Base-by-base conservation (phyloP, 1,140 invertebrate species). In the Aphis craccivora region DNA sequence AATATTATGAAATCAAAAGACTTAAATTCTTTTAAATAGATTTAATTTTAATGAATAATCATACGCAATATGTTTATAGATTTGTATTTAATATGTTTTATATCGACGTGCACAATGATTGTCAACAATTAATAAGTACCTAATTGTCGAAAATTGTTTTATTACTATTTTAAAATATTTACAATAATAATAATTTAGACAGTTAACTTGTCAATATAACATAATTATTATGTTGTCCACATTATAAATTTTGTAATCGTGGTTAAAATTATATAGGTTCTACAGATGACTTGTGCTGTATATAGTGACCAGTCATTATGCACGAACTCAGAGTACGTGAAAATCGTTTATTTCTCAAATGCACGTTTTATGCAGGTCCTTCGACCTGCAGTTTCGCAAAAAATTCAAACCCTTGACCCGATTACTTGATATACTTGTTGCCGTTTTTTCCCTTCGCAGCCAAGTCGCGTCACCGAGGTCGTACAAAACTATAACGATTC, bases 371-470 rank as follows among this genome's bases (percentile, higher is more conserved):
- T n/a, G 84, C 40, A 20, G 84, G 43, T 48, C 43, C 25, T 48
- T 48, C 30, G 86, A 48, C 25, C 43, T 45, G 43, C 22, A 48
- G 20, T 87, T 48, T 87, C 86, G 43, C 86, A 48, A 87, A 87
- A 83, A 48, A n/a, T n/a, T n/a, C 14, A 30, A 87, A 87, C 86
- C 86, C 86, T 87, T 87, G 86, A 87, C 86, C 86, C 86, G 43
- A 48, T 48, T 87, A 45, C 40, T 40, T 43, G 30, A 45, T 48
- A 87, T n/a, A n/a, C 86, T 48, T 45, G 45, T 87, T 48, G 86
- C 25, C 45, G 45, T 45, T 48, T 25, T 87, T 87, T 87, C 43
- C 43, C 30, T 87, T 45, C 84, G 84, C 84, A n/a, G 45, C 30
- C 43, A 18, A 45, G 18, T 5, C 25, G 14, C 84, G 84, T 45